phyloP scores from a whole-genome alignment of 2,113 vertebrate genomes.

The Odocoileus hemionus region DNA sequence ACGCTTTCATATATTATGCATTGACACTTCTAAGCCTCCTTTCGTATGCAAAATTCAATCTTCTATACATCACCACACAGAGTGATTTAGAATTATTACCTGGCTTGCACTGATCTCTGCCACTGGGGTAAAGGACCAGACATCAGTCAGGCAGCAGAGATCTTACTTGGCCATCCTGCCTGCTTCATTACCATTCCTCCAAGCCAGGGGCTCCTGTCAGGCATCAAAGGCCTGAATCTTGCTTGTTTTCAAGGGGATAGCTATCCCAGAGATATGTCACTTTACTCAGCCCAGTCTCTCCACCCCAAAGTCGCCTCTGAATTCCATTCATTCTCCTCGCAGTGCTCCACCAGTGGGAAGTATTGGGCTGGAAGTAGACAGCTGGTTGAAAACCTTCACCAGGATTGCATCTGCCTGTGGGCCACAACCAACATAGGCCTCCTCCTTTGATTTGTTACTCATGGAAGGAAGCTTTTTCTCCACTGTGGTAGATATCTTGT shows the following conservation, averaged over 20 bases:
- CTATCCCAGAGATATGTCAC: neutral
- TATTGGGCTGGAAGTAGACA: neutral
- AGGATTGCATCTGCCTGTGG: neutral
- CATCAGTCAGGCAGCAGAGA: neutral
- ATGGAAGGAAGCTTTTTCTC: neutral
- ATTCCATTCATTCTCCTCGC: neutral
- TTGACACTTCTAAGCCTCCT: neutral
- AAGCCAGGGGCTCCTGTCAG: neutral
- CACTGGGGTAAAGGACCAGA: neutral
- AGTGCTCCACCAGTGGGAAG: neutral
- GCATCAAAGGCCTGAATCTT: neutral
- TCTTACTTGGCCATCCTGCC: neutral
- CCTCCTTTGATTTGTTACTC: neutral
- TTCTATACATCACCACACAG: neutral
- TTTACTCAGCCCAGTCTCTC: neutral
- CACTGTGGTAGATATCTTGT: neutral
- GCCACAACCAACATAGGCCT: neutral
- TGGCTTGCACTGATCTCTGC: neutral
- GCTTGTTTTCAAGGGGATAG: neutral
- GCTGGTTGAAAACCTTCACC: neutral
- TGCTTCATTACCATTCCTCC: neutral
- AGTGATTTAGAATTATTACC: slow-evolving; percentile 27
- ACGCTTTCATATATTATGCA: slow-evolving; percentile 30
- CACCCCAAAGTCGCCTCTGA: neutral
- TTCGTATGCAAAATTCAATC: slow-evolving; percentile 8